phyloP scores from a whole-genome alignment of 1,140 invertebrate species.

The Drosophila pruinosa region DNA sequence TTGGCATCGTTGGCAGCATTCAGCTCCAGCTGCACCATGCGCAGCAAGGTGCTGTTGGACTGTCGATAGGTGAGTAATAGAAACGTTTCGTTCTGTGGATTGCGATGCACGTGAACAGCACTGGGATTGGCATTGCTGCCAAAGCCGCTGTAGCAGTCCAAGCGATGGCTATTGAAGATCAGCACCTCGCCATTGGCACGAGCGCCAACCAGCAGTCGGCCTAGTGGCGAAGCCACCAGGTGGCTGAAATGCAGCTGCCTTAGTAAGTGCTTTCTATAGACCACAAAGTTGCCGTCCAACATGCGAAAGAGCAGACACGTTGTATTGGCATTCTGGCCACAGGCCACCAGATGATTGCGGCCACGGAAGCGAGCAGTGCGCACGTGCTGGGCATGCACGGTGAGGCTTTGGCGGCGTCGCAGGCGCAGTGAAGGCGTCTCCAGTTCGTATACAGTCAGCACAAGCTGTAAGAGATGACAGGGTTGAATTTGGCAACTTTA shows the following conservation, averaged over 20 bases:
- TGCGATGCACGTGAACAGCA: slow-evolving; percentile 47
- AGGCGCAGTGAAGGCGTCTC: slow-evolving; percentile 24
- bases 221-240: slow-evolving; percentile 34
- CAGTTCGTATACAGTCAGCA: slow-evolving; percentile 59
- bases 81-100: slow-evolving; percentile 56
- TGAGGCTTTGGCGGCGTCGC: slow-evolving; percentile 55
- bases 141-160: slow-evolving; percentile 74
- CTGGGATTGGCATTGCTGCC: slow-evolving; percentile 26
- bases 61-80: slow-evolving; percentile 48
- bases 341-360: slow-evolving; percentile 63
- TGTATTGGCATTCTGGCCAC: slow-evolving; percentile 7
- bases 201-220: slow-evolving; percentile 53
- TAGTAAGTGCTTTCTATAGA: slow-evolving; percentile 49
- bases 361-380: slow-evolving; percentile 48
- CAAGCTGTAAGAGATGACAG: slow-evolving; percentile 32
- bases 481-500: not conserved
- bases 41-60: slow-evolving; percentile 38
- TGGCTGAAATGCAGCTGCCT: slow-evolving; percentile 48
- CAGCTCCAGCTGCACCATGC: slow-evolving; percentile 64
- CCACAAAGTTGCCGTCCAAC: slow-evolving; percentile 64
- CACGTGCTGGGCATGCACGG: slow-evolving; percentile 48
- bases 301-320: slow-evolving; percentile 62
- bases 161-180: slow-evolving; percentile 57
- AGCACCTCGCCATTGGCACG: slow-evolving; percentile 58
- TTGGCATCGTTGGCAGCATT: slow-evolving; percentile 14